These are phyloP conservation scores for Rhynchotus rufescens DNA, from an alignment of 2,797 vertebrate species.

Conservation along the genomic window DNA sequence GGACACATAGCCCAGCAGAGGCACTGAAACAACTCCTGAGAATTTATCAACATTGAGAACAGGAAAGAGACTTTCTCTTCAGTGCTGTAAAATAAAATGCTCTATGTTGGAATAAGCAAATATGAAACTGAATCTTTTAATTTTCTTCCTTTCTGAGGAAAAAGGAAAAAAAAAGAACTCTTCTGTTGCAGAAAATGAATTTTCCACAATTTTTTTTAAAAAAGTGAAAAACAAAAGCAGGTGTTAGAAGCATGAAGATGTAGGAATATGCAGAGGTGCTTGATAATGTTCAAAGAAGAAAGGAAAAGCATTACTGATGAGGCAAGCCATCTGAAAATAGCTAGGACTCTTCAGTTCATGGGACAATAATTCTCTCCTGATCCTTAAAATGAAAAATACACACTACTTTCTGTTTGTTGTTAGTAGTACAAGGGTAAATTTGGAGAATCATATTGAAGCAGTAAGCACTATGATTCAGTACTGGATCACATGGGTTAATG, in stretches of 20 bases:
- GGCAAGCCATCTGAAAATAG: background rate
- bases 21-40: background rate
- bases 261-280: background rate
- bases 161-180: background rate
- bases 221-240: background rate
- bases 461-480: background rate
- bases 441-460: background rate
- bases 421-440: background rate
- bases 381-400: background rate
- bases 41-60: background rate
- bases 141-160: background rate
- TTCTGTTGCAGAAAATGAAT: background rate
- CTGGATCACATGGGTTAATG: background rate
- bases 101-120: background rate
- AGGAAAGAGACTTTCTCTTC: background rate
- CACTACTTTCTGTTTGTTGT: background rate
- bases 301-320: background rate
- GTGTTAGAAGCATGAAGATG: background rate
- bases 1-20: no score
- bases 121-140: fast-evolving
- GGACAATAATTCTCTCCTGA: background rate
- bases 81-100: background rate
- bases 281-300: background rate
- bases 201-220: background rate
- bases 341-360: background rate